Evolutionary conservation across 2,888 invertebrate species (phyloP).

Genomic region (Euplagia quadripunctaria): DNA sequence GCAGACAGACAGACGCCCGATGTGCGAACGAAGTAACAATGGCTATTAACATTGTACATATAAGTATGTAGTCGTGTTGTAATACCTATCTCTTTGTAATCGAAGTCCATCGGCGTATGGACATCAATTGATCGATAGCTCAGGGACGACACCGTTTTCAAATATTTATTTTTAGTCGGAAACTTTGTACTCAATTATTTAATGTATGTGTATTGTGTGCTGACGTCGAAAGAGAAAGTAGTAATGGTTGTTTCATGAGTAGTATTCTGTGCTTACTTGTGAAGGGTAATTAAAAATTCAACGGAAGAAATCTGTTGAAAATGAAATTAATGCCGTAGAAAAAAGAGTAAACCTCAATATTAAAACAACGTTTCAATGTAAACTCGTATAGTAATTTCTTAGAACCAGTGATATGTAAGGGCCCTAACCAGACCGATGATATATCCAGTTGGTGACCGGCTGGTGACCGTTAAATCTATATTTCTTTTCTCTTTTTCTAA

Average conservation of each 20-base stretch:
- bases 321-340: constrained; percentile 2
- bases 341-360: not conserved
- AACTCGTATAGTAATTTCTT: not conserved
- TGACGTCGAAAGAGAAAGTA: constrained; percentile 13
- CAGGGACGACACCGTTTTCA: not conserved
- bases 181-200: not conserved
- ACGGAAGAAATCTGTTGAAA: constrained; percentile 10
- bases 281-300: constrained; percentile 13
- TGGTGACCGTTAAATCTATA: no score
- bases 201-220: constrained; percentile 3
- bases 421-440: no score
- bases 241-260: constrained; percentile 8
- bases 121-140: not conserved
- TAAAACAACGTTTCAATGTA: not conserved
- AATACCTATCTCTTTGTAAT: constrained; percentile 37
- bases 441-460: no score
- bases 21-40: constrained; percentile 47
- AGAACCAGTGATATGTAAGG: not conserved
- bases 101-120: not conserved
- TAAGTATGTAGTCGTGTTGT: constrained; percentile 40
- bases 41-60: constrained; percentile 43
- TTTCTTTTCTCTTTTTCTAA: not conserved
- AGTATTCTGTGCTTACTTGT: constrained; percentile 6
- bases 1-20: constrained; percentile 49
- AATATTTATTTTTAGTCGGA: not conserved